Evolutionary conservation across 2,888 invertebrate species (phyloP).

Genomic region (Eupsilia transversa): DNA sequence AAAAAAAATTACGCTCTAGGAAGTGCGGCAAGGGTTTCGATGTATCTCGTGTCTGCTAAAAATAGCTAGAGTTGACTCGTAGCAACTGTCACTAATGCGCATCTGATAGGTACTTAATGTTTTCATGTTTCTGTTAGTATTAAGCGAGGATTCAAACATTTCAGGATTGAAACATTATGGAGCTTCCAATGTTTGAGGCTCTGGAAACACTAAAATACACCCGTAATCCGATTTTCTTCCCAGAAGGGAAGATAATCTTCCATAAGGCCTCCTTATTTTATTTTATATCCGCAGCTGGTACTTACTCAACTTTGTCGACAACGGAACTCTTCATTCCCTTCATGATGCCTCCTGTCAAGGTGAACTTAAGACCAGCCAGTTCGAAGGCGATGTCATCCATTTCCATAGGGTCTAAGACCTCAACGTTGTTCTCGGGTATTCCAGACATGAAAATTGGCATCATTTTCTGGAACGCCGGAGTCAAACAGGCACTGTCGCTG

Average conservation of each 20-base stretch:
- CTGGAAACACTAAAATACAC: background rate
- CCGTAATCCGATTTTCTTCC: background rate
- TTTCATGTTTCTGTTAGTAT: background rate
- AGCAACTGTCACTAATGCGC: background rate
- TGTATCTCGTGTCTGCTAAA: background rate
- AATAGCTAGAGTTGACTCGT: background rate
- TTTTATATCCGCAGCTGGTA: background rate
- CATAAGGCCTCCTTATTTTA: background rate
- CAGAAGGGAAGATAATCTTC: background rate
- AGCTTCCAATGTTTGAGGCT: background rate
- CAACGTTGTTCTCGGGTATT: slow-evolving; percentile 67
- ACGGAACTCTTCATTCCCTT: slow-evolving; percentile 61
- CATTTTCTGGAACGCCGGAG: slow-evolving; percentile 63
- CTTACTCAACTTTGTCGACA: slow-evolving; percentile 58
- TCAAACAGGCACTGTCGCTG: slow-evolving; percentile 64
- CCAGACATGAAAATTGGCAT: slow-evolving; percentile 67
- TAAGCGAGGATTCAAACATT: background rate
- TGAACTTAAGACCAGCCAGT: slow-evolving; percentile 70
- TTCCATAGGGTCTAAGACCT: slow-evolving; percentile 69
- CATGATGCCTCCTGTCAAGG: slow-evolving; percentile 61
- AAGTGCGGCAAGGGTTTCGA: background rate
- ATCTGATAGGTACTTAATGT: no score
- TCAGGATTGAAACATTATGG: background rate
- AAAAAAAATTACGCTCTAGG: no score
- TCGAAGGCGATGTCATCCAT: slow-evolving; percentile 68